Evolutionary conservation across 2,113 vertebrate species (phyloP).

Genomic region (Myotis lucifugus): DNA sequence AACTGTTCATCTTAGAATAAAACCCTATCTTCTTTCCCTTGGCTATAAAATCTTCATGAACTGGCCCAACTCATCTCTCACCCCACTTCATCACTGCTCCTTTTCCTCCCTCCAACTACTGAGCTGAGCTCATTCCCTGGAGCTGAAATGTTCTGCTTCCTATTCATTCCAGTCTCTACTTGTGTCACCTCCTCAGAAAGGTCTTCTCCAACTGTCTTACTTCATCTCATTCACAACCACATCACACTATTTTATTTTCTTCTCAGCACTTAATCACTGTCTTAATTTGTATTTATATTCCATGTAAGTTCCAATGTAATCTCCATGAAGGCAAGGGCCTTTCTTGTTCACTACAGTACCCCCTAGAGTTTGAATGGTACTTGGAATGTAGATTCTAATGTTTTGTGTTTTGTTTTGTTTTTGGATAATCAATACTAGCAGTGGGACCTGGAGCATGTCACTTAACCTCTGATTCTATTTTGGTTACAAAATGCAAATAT

Average conservation of each 20-base stretch:
- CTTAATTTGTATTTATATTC: not conserved
- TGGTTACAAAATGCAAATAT: slow-evolving; percentile 28
- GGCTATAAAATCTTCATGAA: not conserved
- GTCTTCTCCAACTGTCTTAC: not conserved
- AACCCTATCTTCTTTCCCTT: not conserved
- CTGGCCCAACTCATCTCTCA: not conserved
- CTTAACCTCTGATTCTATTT: slow-evolving; percentile 30
- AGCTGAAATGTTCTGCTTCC: not conserved
- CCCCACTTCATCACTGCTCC: not conserved
- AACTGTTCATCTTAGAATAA: slow-evolving; percentile 31
- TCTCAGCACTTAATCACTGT: not conserved
- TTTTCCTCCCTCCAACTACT: slow-evolving; percentile 35
- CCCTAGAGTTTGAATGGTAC: not conserved
- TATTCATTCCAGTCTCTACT: not conserved
- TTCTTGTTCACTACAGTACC: not conserved
- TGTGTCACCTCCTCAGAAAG: slow-evolving; percentile 42
- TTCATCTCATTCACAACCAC: slow-evolving; percentile 31
- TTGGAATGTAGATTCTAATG: not conserved
- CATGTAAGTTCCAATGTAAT: not conserved
- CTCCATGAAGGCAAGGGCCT: not conserved
- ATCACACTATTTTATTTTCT: not conserved
- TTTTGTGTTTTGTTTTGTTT: not conserved
- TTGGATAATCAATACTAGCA: not conserved
- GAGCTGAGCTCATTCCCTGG: not conserved
- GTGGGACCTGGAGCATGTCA: not conserved